These are phyloP conservation scores for Plumapathes pennacea DNA, from an alignment of 92 coral and sea anemone species.

Conservation along the genomic window DNA sequence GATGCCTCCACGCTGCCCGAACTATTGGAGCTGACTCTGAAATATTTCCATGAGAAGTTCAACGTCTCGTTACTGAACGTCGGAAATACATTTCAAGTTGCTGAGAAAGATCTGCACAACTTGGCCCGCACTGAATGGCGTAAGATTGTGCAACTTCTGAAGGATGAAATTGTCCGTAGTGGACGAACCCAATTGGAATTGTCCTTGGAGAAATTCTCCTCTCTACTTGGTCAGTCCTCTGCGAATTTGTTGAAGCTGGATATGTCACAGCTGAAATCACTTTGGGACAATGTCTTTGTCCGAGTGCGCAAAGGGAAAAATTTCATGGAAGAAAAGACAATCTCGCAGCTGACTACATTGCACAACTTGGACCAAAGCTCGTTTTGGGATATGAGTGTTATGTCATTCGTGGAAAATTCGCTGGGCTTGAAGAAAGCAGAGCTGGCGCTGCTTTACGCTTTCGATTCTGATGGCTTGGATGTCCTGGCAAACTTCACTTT, in stretches of 20 bases:
- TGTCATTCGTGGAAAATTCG: slow-evolving; percentile 29
- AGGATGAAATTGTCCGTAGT: slow-evolving; percentile 41
- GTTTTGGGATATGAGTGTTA: slow-evolving; percentile 17
- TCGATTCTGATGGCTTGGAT: slow-evolving; percentile 25
- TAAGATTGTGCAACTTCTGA: slow-evolving; percentile 52
- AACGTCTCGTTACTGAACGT: slow-evolving; percentile 5
- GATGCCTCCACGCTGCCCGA: not conserved
- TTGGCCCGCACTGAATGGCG: slow-evolving; percentile 73
- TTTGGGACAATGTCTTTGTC: slow-evolving; percentile 49
- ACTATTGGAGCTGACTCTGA: slow-evolving; percentile 8
- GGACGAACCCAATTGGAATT: slow-evolving; percentile 51
- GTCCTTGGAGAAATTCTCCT: slow-evolving; percentile 14
- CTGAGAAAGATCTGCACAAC: slow-evolving; percentile 7
- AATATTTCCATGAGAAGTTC: slow-evolving; percentile 16
- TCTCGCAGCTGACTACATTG: slow-evolving; percentile 7
- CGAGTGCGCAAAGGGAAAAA: slow-evolving; percentile 47
- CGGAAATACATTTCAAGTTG: slow-evolving; percentile 4
- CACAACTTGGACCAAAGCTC: slow-evolving; percentile 7
- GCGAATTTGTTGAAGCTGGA: slow-evolving; percentile 20
- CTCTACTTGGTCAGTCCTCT: slow-evolving; percentile 18
- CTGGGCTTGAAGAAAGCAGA: slow-evolving; percentile 40
- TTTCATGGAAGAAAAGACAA: slow-evolving; percentile 22
- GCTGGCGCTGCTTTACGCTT: slow-evolving; percentile 27
- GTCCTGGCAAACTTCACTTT: slow-evolving; percentile 47
- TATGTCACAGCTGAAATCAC: slow-evolving; percentile 33